Percentiles rank a stretch among this genome's conserved stretches.
Conservation (phyloP, 2,888 invertebrate genomes). For the Meta bourneti region DNA sequence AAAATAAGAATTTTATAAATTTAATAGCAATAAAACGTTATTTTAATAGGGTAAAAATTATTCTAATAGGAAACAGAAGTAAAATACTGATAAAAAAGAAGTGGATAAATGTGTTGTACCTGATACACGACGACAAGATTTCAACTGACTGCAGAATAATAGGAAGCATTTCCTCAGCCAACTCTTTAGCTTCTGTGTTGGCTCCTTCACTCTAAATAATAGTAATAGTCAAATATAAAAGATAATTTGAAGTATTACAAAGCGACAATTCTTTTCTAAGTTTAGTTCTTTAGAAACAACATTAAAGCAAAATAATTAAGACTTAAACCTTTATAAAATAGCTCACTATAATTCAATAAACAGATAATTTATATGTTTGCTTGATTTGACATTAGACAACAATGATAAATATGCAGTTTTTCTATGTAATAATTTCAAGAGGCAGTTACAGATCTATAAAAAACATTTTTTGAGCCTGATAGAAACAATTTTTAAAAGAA, state of each 20-base stretch:
- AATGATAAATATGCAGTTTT: no score
- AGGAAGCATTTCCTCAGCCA: conserved; percentile 80
- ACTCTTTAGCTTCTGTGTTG: conserved; percentile 77
- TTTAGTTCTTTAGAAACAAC: no score
- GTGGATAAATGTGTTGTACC: conserved; percentile 78
- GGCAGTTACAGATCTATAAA: not conserved
- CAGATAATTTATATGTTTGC: no score
- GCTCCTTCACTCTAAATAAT: conserved; percentile 75
- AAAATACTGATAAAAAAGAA: not conserved
- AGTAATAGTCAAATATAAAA: not conserved
- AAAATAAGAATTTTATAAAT: not conserved
- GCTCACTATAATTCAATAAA: no score
- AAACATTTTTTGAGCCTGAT: not conserved
- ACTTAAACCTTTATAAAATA: no score
- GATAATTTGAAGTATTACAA: not conserved
- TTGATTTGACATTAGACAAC: no score
- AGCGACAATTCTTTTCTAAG: no score
- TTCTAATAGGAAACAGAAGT: not conserved
- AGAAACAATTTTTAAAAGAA: not conserved
- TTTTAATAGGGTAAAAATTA: not conserved
- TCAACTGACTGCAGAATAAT: conserved; percentile 80
- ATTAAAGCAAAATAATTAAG: no score
- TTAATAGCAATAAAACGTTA: not conserved
- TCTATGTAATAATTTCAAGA: no score
- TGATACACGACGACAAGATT: conserved; percentile 80